Base-by-base conservation (phyloP, 1,140 invertebrate species). In the Drosophila truncata region DNA sequence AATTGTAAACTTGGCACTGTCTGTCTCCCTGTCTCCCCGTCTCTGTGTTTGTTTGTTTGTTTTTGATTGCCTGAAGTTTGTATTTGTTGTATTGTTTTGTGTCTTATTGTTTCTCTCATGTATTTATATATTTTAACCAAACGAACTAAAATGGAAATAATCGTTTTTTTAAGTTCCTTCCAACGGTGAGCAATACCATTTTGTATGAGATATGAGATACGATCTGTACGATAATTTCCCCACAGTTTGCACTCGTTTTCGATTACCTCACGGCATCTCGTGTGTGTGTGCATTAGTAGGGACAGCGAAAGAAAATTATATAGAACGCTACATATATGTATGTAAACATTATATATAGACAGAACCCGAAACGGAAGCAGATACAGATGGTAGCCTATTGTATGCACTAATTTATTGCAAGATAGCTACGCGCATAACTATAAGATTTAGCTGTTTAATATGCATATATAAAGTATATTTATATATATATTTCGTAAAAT, bases 341-440 rank as follows among this genome's bases (percentile, higher is more conserved):
- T 78, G 76, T 62, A 72, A 46, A 76, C 50, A 64, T 65, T 64
- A 73, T 58, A 66, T 52, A 58, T 52, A 58, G 33, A 74, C 50
- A 52, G 31, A 58, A 57, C 62, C 50, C 47, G 66, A 81, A 23
- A 58, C 50, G 50, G 25, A 58, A 46, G 61, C 46, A 54, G 66
- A 82, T 58, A 82, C 71, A 61, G 66, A 84, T 77, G 71, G 63
- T 67, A 78, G 73, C 74, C 74, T 61, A 82, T 82, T 78, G 67
- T 78, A 78, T 82, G 80, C 82, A 84, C 63, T 81, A 81, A 85
- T 81, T 81, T 85, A 81, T 85, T 75, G 82, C 82, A 85, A 73
- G 62, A 61, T 71, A 86, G 82, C 82, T 86, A 85, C 82, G 78
- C 77, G 59, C 37, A 64, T 80, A 64, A 78, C 62, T 82, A 41